phyloP scores from a whole-genome alignment of 2,888 invertebrate species.

The Escarpia spicata region DNA sequence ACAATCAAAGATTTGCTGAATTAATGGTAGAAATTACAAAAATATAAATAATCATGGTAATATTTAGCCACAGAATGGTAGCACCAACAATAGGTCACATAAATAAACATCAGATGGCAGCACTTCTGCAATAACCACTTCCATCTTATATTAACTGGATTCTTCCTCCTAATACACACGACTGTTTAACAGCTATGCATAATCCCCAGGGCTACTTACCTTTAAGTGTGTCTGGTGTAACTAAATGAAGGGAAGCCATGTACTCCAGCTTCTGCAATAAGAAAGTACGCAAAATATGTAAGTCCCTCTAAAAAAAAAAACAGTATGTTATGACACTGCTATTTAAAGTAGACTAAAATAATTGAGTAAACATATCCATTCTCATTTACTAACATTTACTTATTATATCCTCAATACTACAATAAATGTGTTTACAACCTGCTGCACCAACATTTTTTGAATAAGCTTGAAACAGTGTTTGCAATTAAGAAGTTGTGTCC shows the following conservation, averaged over 20 bases:
- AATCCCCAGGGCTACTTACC: constrained; percentile 43
- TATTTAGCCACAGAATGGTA: background rate
- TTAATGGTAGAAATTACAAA: background rate
- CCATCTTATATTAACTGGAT: background rate
- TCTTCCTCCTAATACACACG: background rate
- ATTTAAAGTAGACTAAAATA: background rate
- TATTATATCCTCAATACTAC: too few species aligned
- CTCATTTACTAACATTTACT: too few species aligned
- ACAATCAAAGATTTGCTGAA: background rate
- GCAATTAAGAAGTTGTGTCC: too few species aligned
- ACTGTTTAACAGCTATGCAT: background rate
- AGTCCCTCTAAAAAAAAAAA: background rate
- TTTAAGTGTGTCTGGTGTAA: constrained; percentile 58
- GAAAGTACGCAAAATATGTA: constrained; percentile 25
- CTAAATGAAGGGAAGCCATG: constrained; percentile 59
- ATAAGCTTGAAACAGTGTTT: too few species aligned
- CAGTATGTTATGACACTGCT: background rate
- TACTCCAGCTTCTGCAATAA: constrained; percentile 58
- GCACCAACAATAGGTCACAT: background rate
- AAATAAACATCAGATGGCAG: background rate
- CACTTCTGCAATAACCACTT: background rate
- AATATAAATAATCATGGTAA: background rate
- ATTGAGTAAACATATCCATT: background rate
- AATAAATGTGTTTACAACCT: too few species aligned
- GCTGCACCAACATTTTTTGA: too few species aligned